A percentile compares a stretch with the other conserved stretches of the same genome.
Conservation (phyloP, 1,140 invertebrate species). For the Drosophila pseudoobscura region DNA sequence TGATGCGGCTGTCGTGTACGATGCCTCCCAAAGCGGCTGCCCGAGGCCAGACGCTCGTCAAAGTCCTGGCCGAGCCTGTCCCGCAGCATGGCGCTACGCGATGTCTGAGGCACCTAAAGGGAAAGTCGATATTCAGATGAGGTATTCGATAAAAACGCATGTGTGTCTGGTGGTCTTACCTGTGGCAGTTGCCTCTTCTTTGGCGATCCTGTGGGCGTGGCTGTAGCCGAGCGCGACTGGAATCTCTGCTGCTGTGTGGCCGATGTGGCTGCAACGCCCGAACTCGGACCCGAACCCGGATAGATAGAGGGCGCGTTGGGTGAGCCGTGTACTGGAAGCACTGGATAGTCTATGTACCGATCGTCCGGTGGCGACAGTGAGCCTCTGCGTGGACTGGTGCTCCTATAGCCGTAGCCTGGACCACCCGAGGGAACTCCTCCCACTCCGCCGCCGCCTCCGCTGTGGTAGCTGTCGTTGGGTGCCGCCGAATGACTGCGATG, state of each 20-base stretch:
- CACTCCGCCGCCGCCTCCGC: slow-evolving; percentile 28
- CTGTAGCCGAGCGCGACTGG: slow-evolving; percentile 93
- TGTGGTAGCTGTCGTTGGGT: slow-evolving; percentile 82
- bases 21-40: slow-evolving; percentile 87
- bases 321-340: slow-evolving; percentile 79
- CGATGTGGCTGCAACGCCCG: slow-evolving; percentile 34
- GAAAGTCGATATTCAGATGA: neutral
- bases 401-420: slow-evolving; percentile 77
- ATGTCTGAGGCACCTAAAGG: slow-evolving; percentile 77
- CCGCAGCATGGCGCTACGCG: slow-evolving; percentile 85
- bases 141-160: neutral
- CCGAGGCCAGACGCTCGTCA: slow-evolving; percentile 88
- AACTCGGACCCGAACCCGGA: slow-evolving; percentile 22
- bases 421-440: slow-evolving; percentile 32
- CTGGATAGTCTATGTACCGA: slow-evolving; percentile 83
- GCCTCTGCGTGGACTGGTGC: slow-evolving; percentile 79
- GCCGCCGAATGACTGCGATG: slow-evolving; percentile 84
- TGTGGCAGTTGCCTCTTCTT: slow-evolving; percentile 98
- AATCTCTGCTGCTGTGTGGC: slow-evolving; percentile 86
- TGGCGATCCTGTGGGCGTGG: slow-evolving; percentile 96
- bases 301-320: slow-evolving; percentile 51
- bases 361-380: slow-evolving; percentile 82
- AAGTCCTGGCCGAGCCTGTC: slow-evolving; percentile 91
- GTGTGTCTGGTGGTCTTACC: slow-evolving; percentile 84
- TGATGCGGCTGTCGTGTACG: slow-evolving; percentile 86